Evolutionary conservation across 2,113 vertebrate species (phyloP).

Genomic region (Hypomesus transpacificus): DNA sequence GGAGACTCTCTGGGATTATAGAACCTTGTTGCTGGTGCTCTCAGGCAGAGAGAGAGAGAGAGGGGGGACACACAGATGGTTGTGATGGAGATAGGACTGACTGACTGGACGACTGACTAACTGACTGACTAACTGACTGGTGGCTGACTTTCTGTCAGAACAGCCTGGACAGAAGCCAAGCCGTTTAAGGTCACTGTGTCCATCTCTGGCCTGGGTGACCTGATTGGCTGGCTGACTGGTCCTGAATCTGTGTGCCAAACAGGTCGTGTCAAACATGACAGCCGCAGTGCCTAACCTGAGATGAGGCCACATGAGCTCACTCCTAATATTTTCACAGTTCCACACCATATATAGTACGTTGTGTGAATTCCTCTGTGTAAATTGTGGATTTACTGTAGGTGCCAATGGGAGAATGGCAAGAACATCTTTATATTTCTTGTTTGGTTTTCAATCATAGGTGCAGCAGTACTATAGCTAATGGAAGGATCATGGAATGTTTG

Average conservation of each 20-base stretch:
- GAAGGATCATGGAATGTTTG: neutral
- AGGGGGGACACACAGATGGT: constrained; percentile 50
- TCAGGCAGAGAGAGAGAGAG: constrained; percentile 27
- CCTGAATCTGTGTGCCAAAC: neutral
- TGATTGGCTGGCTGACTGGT: neutral
- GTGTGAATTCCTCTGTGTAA: no score
- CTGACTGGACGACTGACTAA: neutral
- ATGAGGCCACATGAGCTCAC: no score
- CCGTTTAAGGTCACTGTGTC: constrained; percentile 23
- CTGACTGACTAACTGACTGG: constrained; percentile 8
- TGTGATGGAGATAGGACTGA: constrained; percentile 10
- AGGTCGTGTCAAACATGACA: neutral
- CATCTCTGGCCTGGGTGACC: neutral
- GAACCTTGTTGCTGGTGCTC: constrained; percentile 49
- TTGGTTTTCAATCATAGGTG: neutral
- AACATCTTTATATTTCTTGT: neutral
- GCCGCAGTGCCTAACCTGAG: neutral
- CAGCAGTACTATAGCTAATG: neutral
- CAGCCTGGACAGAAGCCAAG: neutral
- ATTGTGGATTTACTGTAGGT: neutral
- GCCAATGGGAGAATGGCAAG: neutral
- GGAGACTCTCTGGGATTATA: constrained; percentile 66
- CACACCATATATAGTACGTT: no score
- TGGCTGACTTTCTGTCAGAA: neutral
- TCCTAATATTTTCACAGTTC: no score